Percentiles rank a stretch among this genome's conserved stretches.
Evolutionary conservation across 2,113 vertebrate genomes (phyloP).

Genomic region (Caranx ignobilis): DNA sequence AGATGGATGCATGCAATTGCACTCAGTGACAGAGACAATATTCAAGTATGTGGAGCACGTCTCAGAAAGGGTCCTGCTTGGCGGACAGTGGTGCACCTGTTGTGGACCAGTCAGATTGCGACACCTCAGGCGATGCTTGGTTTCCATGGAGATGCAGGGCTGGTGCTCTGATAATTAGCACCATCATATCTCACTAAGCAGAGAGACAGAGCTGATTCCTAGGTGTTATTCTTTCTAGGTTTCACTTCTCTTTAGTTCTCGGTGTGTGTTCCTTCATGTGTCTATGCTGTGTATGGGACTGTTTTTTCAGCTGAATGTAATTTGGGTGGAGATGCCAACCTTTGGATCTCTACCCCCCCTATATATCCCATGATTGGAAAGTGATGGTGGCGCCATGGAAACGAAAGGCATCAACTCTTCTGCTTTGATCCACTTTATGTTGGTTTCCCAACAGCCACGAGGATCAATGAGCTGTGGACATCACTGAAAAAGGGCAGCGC

Average conservation of each 20-base stretch:
- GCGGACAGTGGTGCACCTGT: constrained; percentile 33
- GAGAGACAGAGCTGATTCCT: neutral
- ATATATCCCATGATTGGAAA: constrained; percentile 19
- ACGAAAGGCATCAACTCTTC: constrained; percentile 44
- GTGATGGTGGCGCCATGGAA: constrained; percentile 53
- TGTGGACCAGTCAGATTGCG: constrained; percentile 18
- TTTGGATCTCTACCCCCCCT: constrained; percentile 3
- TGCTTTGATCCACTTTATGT: constrained; percentile 9
- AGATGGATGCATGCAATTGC: neutral
- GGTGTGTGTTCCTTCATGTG: neutral
- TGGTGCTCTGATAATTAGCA: constrained; percentile 34
- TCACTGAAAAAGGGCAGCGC: constrained; percentile 83
- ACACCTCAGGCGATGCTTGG: constrained; percentile 41
- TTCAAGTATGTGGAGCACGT: neutral
- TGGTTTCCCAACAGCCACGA: constrained; percentile 32
- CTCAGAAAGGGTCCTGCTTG: constrained; percentile 7
- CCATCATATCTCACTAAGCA: constrained; percentile 24
- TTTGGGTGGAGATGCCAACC: neutral
- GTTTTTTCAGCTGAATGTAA: neutral
- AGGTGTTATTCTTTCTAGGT: constrained; percentile 1
- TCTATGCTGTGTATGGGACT: constrained; percentile 2
- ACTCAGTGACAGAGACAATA: neutral
- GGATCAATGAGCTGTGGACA: constrained; percentile 76
- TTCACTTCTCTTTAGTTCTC: neutral
- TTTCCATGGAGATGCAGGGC: constrained; percentile 73